phyloP scores from a whole-genome alignment of 1,140 invertebrate genomes.

The Probaryconus sp. region DNA sequence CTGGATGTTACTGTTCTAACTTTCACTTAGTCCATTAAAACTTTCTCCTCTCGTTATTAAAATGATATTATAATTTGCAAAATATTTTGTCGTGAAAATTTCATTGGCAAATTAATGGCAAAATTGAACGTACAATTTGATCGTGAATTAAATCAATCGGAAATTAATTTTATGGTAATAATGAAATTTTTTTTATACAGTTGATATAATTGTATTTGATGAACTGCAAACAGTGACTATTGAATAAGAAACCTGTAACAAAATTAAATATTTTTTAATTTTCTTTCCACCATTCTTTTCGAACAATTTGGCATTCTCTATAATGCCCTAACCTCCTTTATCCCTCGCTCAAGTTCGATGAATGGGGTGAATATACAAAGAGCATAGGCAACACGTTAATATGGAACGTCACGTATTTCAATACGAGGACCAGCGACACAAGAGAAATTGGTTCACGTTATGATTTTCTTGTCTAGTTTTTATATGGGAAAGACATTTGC shows the following conservation, averaged over 20 bases:
- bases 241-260: conserved; percentile 23
- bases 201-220: no score
- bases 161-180: no score
- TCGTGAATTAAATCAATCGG: no score
- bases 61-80: no score
- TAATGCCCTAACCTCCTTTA: conserved; percentile 35
- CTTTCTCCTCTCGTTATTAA: no score
- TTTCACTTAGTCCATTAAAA: no score
- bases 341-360: conserved; percentile 28
- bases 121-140: no score
- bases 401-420: conserved; percentile 59
- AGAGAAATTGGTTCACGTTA: conserved; percentile 48
- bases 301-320: conserved; percentile 54
- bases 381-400: conserved; percentile 52
- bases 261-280: conserved; percentile 51
- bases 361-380: conserved; percentile 58
- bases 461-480: conserved; percentile 48
- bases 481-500: conserved; percentile 18
- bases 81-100: no score
- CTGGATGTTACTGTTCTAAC: conserved; percentile 7
- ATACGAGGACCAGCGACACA: conserved; percentile 25
- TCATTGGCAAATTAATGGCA: no score
- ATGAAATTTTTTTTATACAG: no score
- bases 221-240: no score
- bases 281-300: conserved; percentile 54